phyloP scores from a whole-genome alignment of 2,113 vertebrate genomes.

The Nycticebus coucang region DNA sequence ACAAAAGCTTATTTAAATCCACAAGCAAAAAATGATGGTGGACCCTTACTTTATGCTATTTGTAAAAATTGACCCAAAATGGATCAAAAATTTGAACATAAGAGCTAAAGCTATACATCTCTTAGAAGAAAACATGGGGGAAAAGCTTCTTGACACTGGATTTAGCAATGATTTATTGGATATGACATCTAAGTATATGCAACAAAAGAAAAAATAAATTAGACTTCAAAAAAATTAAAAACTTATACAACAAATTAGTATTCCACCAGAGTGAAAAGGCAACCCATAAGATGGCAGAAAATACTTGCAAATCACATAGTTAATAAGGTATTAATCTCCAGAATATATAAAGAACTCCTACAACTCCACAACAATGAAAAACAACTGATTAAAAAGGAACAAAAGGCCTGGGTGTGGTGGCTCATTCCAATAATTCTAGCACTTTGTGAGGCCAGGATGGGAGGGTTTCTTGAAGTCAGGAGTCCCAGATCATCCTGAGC shows the following conservation, averaged over 20 bases:
- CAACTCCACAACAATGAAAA: constrained; percentile 21
- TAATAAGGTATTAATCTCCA: background rate
- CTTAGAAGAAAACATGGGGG: background rate
- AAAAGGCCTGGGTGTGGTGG: background rate
- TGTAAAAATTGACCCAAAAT: constrained; percentile 26
- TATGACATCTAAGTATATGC: background rate
- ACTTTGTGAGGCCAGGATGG: too few species aligned
- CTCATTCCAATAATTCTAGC: too few species aligned
- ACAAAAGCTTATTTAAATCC: background rate
- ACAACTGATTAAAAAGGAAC: background rate
- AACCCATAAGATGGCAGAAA: background rate
- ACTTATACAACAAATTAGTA: background rate
- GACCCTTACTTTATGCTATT: background rate
- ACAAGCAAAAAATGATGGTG: background rate
- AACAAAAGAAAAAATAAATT: background rate
- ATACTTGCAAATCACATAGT: background rate
- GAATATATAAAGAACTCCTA: background rate
- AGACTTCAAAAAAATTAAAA: constrained; percentile 6
- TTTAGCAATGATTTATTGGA: background rate
- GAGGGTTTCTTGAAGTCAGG: too few species aligned
- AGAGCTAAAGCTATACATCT: background rate
- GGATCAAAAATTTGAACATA: background rate
- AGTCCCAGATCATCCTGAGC: too few species aligned
- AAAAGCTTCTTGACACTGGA: background rate
- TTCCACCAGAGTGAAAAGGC: background rate